phyloP scores from a whole-genome alignment of 1,140 invertebrate species.

The Steinernema khuongi region DNA sequence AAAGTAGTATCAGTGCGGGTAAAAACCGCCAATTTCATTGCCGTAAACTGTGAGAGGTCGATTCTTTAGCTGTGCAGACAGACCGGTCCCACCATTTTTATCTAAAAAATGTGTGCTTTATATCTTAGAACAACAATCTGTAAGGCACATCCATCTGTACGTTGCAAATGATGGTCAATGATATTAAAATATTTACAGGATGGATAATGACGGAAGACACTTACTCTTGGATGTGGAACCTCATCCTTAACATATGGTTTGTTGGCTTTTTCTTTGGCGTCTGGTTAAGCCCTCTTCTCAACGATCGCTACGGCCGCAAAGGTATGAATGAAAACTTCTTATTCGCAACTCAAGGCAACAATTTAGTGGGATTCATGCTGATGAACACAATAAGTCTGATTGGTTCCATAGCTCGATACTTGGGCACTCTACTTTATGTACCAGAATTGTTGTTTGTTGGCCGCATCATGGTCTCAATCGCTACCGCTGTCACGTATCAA shows the following conservation, averaged over 20 bases:
- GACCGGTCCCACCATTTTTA: too few relatives aligned
- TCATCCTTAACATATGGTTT: slow-evolving; percentile 42
- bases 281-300: slow-evolving; percentile 41
- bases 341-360: slow-evolving; percentile 14
- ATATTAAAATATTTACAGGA: too few relatives aligned
- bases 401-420: slow-evolving; percentile 25
- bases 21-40: too few relatives aligned
- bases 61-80: too few relatives aligned
- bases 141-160: neutral
- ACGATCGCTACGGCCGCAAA: slow-evolving; percentile 41
- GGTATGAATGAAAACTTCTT: slow-evolving; percentile 28
- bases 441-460: slow-evolving; percentile 39
- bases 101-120: too few relatives aligned
- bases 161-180: slow-evolving; percentile 18
- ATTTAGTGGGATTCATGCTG: slow-evolving; percentile 31
- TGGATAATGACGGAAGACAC: slow-evolving; percentile 25
- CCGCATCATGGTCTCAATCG: slow-evolving; percentile 35
- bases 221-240: slow-evolving; percentile 38
- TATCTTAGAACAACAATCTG: neutral
- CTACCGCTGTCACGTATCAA: slow-evolving; percentile 41
- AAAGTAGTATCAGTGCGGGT: too few relatives aligned
- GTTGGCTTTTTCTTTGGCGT: slow-evolving; percentile 39
- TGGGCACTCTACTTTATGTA: slow-evolving; percentile 25
- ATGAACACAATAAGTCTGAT: slow-evolving; percentile 23
- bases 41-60: too few relatives aligned